Evolutionary conservation across 2,113 vertebrate species (phyloP), one percentile per base, ranked within the genome.

Genomic region (Brachyhypopomus occidentalis): DNA sequence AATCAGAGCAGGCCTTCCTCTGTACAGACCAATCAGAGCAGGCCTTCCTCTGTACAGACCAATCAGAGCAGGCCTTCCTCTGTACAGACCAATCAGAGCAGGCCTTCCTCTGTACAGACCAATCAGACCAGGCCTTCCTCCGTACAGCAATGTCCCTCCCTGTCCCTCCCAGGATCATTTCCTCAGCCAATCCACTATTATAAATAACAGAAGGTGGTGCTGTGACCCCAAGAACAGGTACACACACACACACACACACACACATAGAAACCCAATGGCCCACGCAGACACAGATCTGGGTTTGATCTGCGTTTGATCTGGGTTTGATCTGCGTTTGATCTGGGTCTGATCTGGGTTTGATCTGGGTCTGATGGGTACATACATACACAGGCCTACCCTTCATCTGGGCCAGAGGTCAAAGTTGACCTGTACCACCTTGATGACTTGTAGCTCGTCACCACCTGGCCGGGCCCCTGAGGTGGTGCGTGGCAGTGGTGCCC

Each of bases 201-300:
- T 75, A 74, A 69, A 75, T 66, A 76, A 78, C 30, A 14, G 62
- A 23, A 34, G 22, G 70, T 56, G 38, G n/a, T 78, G 34, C 23
- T 71, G 0, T 34, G 41, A 34, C 73, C 34, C 34, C 22, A 45
- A 60, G 6, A 78, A 20, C 23, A 78, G 20, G 58, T 7, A 45
- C 12, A 52, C 45, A 52, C 45, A 52, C 7, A 52, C 45, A 52
- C 45, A 52, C 45, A 52, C 45, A 52, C 9, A 14, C 9, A 11
- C 12, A 11, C 12, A 52, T 30, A 30, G 30, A 30, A 30, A 30
- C 30, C 30, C 30, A 30, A 1, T 3, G 30, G 30, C 12, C 7
- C 45, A 52, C 45, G 14, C 45, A 52, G 11, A 14, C 9, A 11
- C 12, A 11, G 30, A 3, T 30, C 30, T 3, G 30, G 30, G 1